phyloP scores from a whole-genome alignment of 2,888 invertebrate species.

The Darwinula stevensoni region DNA sequence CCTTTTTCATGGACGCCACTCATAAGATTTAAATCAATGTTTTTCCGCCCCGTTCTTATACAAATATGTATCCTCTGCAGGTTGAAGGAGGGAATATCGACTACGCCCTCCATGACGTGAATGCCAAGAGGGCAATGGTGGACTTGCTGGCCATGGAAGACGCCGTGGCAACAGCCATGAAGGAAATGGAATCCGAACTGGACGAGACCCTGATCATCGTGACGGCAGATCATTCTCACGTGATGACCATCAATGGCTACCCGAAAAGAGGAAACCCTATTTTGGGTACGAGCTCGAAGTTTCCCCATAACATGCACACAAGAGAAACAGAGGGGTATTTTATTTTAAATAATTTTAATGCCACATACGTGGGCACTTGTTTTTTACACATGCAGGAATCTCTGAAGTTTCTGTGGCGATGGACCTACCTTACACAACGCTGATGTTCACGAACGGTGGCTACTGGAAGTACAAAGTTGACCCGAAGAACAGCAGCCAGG shows the following conservation, averaged over 20 bases:
- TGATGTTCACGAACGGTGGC: conserved; percentile 1
- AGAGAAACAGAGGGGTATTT: too few species aligned
- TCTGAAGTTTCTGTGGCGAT: too few species aligned
- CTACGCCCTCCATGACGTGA: conserved; percentile 5
- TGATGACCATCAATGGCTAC: conserved; percentile 15
- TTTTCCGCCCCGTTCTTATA: too few species aligned
- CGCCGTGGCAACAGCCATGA: conserved; percentile 8
- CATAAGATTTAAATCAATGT: too few species aligned
- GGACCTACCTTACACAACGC: not conserved
- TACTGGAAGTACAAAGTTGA: not conserved
- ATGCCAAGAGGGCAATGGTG: conserved; percentile 1
- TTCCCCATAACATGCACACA: too few species aligned
- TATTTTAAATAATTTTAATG: too few species aligned
- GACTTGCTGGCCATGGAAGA: conserved; percentile 3
- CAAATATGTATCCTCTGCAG: not conserved
- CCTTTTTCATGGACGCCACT: too few species aligned
- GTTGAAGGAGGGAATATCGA: conserved; percentile 13
- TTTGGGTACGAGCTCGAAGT: too few species aligned
- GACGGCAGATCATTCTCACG: conserved; percentile 18
- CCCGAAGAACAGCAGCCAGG: not conserved
- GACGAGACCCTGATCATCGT: conserved; percentile 17
- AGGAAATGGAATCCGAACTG: conserved; percentile 12
- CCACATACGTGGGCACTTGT: too few species aligned
- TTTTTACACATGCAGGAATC: too few species aligned
- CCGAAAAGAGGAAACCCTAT: conserved; percentile 13